A percentile compares a stretch with the other conserved stretches of the same genome.
These are phyloP conservation scores for Eristalinus sepulchralis DNA, from an alignment of 2,888 invertebrate genomes.

Conservation along the genomic window DNA sequence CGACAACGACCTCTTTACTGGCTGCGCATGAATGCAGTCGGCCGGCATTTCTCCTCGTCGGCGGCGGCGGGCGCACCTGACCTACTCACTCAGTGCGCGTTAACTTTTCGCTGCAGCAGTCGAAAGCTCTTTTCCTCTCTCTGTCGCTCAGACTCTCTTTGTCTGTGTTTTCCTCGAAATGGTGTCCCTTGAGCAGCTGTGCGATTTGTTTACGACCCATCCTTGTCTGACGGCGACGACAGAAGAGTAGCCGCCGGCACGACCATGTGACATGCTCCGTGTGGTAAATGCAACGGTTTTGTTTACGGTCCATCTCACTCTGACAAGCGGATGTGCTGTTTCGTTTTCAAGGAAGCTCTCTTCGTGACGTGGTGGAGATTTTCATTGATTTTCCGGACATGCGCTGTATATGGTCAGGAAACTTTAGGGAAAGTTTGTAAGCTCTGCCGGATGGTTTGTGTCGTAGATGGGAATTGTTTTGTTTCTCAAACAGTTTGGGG, in stretches of 20 bases:
- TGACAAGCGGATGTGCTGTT: slow-evolving; percentile 33
- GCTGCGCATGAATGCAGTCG: slow-evolving; percentile 59
- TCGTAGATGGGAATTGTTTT: background rate
- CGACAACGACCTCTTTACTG: slow-evolving; percentile 49
- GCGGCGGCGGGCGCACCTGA: slow-evolving; percentile 47
- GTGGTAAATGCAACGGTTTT: slow-evolving; percentile 49
- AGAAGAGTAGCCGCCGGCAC: slow-evolving; percentile 59
- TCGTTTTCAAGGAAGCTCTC: slow-evolving; percentile 9
- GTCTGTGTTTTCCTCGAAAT: background rate
- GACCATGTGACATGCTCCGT: slow-evolving; percentile 38
- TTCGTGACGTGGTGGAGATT: background rate
- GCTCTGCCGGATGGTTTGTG: background rate
- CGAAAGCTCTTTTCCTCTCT: slow-evolving; percentile 33
- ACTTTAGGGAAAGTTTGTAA: background rate
- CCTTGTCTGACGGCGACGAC: slow-evolving; percentile 65
- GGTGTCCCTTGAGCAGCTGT: slow-evolving; percentile 52
- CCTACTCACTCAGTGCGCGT: slow-evolving; percentile 59
- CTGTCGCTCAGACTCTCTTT: background rate
- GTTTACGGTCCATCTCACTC: slow-evolving; percentile 69
- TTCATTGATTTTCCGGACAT: slow-evolving; percentile 28
- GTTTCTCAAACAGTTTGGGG: background rate
- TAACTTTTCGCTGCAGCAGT: background rate
- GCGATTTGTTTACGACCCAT: slow-evolving; percentile 71
- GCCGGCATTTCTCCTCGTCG: slow-evolving; percentile 49
- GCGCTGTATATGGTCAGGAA: slow-evolving; percentile 7